Evolutionary conservation across 2,888 invertebrate species (phyloP), one percentile per base, ranked within the genome.

Genomic region (Drosophila tripunctata): DNA sequence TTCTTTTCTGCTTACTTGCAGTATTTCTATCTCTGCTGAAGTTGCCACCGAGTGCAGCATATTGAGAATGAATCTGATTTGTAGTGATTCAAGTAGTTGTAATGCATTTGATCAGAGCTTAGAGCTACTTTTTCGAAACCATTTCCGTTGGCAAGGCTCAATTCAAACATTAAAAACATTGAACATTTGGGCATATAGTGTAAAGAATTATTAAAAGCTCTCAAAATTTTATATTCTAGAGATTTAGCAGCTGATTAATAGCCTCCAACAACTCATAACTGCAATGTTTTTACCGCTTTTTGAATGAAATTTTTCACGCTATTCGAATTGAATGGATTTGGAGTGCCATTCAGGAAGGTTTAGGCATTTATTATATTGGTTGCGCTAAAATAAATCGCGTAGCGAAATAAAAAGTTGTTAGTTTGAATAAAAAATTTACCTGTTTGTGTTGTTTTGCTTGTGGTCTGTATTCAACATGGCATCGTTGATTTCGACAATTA

Each of bases 401-500:
- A n/a, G n/a, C n/a, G n/a, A n/a, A n/a, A n/a, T n/a, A n/a, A n/a
- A n/a, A n/a, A n/a, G n/a, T n/a, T n/a, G n/a, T 27, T 27, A 10
- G 27, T 1, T 27, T 10, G 27, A 27, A 27, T 27, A n/a, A 21
- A 10, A 40, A 21, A 45, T 10, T 30, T 78, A 90, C 90, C 88
- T 89, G 75, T 69, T 88, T 7, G 87, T 81, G 50, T 72, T 79
- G 56, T 85, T 87, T 14, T 78, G 70, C 31, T 85, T 79, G 35
- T 81, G 75, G 5, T 38, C 92, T 17, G 90, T 88, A 51, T 90
- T 88, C 55, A 94, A 92, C 81, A 93, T 91, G 54, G 93, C 92
- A 90, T 95, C 94, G 80, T 94, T 94, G 90, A 95, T 94, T 90
- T 94, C 93, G 43, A 95, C 94, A 89, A 95, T 93, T 77, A 95